These are phyloP conservation scores for Xestia c-nigrum DNA, from an alignment of 2,888 invertebrate genomes.

Conservation along the genomic window DNA sequence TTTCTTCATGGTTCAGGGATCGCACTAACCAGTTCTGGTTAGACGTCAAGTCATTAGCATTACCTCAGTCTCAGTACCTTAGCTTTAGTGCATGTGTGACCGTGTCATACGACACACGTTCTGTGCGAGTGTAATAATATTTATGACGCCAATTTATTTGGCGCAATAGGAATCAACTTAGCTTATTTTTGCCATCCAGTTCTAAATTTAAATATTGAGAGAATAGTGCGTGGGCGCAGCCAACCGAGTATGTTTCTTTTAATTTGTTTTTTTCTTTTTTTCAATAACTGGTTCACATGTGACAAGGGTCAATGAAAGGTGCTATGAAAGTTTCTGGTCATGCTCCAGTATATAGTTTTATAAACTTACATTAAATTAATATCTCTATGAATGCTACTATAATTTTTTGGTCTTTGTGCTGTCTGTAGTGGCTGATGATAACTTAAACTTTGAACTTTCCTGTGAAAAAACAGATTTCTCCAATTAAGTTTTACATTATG, in stretches of 20 bases:
- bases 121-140: neutral
- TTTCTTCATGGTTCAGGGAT: slow-evolving; percentile 38
- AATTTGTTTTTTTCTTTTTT: neutral
- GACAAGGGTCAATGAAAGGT: slow-evolving; percentile 19
- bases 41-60: neutral
- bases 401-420: neutral
- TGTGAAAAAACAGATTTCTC: no score
- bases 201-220: slow-evolving; percentile 36
- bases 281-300: slow-evolving; percentile 25
- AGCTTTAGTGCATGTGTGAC: slow-evolving; percentile 50
- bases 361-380: neutral
- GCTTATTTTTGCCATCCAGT: slow-evolving; percentile 7
- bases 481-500: neutral
- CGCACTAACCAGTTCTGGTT: slow-evolving; percentile 41
- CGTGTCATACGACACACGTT: slow-evolving; percentile 45
- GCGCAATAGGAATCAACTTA: slow-evolving; percentile 10
- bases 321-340: slow-evolving; percentile 22
- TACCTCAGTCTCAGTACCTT: neutral
- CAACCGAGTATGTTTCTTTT: slow-evolving; percentile 32
- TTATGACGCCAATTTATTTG: slow-evolving; percentile 21
- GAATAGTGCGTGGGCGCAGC: slow-evolving; percentile 18
- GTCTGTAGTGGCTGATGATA: no score
- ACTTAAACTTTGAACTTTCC: neutral
- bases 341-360: slow-evolving; percentile 4
- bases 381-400: neutral